Evolutionary conservation across 2,797 vertebrate genomes (phyloP).

Genomic region (Morelia viridis): DNA sequence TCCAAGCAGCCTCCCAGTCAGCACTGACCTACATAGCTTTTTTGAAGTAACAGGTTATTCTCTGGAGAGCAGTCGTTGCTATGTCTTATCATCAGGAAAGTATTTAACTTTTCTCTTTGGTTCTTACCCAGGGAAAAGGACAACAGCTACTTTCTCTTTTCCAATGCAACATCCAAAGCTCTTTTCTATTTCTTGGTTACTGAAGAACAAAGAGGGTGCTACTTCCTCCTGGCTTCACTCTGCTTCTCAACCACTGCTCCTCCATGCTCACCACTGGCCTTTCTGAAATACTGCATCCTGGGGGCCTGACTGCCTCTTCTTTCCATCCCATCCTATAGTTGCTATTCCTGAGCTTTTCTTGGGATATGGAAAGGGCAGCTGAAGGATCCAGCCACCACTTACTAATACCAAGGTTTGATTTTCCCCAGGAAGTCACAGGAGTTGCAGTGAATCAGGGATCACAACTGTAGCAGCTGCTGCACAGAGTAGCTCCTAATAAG

Average conservation of each 20-base stretch:
- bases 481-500: not conserved
- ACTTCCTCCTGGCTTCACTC: not conserved
- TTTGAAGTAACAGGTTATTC: not conserved
- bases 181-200: not conserved
- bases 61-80: not conserved
- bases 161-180: not conserved
- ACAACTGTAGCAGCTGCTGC: not conserved
- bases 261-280: not conserved
- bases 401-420: constrained; percentile 2
- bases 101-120: not conserved
- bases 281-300: not conserved
- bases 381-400: not conserved
- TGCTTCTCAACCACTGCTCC: not conserved
- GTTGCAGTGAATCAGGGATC: not conserved
- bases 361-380: not conserved
- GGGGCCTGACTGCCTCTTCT: not conserved
- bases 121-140: not conserved
- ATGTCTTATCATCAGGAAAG: not conserved
- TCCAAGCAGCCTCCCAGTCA: not conserved
- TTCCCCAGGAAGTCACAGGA: not conserved
- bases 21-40: not conserved
- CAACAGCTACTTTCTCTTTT: not conserved
- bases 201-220: not conserved
- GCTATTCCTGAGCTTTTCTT: not conserved
- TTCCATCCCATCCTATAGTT: too few relatives aligned